Percentiles rank a stretch among this genome's conserved stretches.
These are phyloP conservation scores for Plagiodera versicolora DNA, from an alignment of 2,888 invertebrate genomes.

Conservation along the genomic window DNA sequence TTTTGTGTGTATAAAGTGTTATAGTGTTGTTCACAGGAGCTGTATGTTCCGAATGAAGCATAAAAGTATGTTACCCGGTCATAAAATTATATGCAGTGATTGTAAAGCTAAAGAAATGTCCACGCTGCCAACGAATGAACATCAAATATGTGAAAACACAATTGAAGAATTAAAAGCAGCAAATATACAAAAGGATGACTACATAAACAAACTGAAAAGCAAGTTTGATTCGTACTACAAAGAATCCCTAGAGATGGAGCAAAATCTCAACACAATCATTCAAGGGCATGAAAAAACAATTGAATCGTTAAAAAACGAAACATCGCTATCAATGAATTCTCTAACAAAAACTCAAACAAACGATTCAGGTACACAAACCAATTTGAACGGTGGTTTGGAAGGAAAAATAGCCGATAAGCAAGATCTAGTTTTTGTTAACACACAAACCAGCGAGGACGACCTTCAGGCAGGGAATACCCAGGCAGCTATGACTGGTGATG, in stretches of 20 bases:
- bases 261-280: not conserved
- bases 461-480: too few species aligned
- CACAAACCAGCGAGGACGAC: too few species aligned
- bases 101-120: not conserved
- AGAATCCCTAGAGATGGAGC: not conserved
- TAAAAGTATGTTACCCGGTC: too few species aligned
- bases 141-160: not conserved
- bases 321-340: too few species aligned
- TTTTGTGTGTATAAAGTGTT: too few species aligned
- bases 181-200: constrained; percentile 4
- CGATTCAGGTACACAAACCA: too few species aligned
- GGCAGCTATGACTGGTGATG: too few species aligned
- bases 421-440: too few species aligned
- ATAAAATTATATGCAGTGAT: not conserved
- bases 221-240: not conserved
- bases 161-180: not conserved
- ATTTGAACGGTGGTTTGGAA: too few species aligned
- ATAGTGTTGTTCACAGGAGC: not conserved
- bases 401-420: too few species aligned
- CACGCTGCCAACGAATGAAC: constrained; percentile 1
- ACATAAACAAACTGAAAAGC: not conserved
- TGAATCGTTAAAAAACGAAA: not conserved
- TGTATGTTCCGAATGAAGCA: not conserved
- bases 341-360: too few species aligned
- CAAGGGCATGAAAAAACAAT: not conserved